Evolutionary conservation across 2,113 vertebrate genomes (phyloP).

Genomic region (Suricata suricatta): DNA sequence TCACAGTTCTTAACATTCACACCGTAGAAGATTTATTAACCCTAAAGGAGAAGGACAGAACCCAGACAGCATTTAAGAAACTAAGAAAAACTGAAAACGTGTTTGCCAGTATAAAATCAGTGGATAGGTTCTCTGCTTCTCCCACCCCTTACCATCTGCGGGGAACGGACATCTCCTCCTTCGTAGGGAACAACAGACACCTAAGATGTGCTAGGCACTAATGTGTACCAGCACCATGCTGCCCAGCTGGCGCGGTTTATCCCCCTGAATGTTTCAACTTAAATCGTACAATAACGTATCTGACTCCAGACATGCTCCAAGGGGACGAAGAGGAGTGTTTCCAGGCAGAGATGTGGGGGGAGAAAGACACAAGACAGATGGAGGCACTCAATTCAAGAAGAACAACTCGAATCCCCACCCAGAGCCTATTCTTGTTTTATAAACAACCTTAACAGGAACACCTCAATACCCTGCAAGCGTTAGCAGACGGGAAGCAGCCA

Average conservation of each 20-base stretch:
- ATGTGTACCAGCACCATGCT: background rate
- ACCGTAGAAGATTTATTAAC: background rate
- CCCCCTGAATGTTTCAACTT: background rate
- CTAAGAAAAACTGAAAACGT: background rate
- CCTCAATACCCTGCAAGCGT: background rate
- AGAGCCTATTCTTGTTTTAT: background rate
- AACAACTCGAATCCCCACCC: background rate
- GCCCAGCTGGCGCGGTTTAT: background rate
- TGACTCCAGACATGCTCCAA: background rate
- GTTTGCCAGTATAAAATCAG: background rate
- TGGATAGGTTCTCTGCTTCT: background rate
- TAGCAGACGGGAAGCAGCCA: background rate
- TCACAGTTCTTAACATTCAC: background rate
- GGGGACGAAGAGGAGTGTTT: background rate
- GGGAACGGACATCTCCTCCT: background rate
- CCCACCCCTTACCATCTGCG: background rate
- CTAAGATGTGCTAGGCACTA: background rate
- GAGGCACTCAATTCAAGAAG: background rate
- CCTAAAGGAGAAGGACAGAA: background rate
- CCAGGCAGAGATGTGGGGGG: background rate
- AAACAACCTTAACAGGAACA: background rate
- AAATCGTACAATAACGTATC: background rate
- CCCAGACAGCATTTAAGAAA: background rate
- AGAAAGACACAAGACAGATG: background rate
- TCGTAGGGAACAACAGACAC: background rate